Percentiles rank a stretch among this genome's conserved stretches.
These are phyloP conservation scores for Petrocephalus microphthalmus DNA, from an alignment of 2,113 vertebrate genomes.

Conservation along the genomic window DNA sequence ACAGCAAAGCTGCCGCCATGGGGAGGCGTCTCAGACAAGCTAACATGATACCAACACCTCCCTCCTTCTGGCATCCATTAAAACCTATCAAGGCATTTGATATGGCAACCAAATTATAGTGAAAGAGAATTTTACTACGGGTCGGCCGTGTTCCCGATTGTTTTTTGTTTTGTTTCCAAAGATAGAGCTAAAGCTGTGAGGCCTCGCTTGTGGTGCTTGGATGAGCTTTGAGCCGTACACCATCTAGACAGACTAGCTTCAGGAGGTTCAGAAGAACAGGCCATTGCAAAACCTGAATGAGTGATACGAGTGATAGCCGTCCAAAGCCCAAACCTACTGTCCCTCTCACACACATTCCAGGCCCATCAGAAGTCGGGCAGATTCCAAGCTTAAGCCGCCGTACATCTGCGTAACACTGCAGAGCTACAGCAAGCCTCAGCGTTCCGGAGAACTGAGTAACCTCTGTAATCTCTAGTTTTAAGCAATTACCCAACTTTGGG, in stretches of 20 bases:
- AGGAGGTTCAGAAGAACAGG: neutral
- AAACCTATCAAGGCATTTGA: neutral
- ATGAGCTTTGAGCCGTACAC: neutral
- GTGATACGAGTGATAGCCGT: neutral
- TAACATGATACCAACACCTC: neutral
- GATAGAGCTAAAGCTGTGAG: slow-evolving; percentile 12
- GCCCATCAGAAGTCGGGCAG: neutral
- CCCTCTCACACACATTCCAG: neutral
- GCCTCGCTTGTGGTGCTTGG: neutral
- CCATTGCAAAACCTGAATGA: neutral
- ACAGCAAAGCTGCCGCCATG: neutral
- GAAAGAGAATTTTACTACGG: neutral
- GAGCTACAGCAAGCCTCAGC: neutral
- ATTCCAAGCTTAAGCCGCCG: neutral
- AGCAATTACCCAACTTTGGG: neutral
- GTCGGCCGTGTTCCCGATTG: slow-evolving; percentile 10
- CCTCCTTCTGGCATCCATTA: neutral
- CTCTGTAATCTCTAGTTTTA: neutral
- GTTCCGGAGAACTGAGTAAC: neutral
- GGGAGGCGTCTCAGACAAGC: neutral
- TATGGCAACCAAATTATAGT: neutral
- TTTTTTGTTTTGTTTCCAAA: neutral
- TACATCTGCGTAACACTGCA: neutral
- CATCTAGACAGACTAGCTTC: neutral
- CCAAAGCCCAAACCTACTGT: neutral